Base-by-base conservation (phyloP, 30 jellyfish, hydroid and myxozoan genomes). In the Sanderia malayensis region DNA sequence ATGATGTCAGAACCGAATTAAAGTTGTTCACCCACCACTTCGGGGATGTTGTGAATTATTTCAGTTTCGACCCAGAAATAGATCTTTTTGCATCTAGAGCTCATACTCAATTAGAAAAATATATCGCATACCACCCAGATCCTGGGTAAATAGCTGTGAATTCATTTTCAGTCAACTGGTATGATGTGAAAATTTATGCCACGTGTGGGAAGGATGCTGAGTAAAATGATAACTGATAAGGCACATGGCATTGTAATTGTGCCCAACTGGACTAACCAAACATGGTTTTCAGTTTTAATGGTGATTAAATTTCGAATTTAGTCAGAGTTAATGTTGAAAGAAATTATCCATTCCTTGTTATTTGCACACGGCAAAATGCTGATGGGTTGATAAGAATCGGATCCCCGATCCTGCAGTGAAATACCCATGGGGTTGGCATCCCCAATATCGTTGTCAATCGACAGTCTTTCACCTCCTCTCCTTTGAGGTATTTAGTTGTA, bases 181-280 rank as follows among this genome's bases (percentile, higher is more conserved):
- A 23, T 7, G 27, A 26, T 1, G 21, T 41, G n/a, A 21, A 1
- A 66, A 21, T 80, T 58, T 67, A 80, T 68, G 84, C 78, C 69
- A 20, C 15, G 67, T 7, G 64, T 73, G 9, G 28, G 31, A 4
- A 67, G 9, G 73, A 31, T 34, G 33, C 31, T 67, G 17, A 61
- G 22, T 8, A 67, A 53, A 28, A 59, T 74, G 6, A 18, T 11
- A 31, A 9, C 67, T 6, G 89, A 78, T 60, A 45, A 65, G 2
- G 81, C 82, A 24, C 18, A 49, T 23, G 89, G 89, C 8, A 32
- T 78, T 20, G 26, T 78, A 26, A 70, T 78, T 47, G 82, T 78
- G 61, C 83, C 89, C 11, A 46, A 78, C 26, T 78, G 89, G 89
- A 74, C 81, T 21, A 45, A 27, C 58, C 82, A 63, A 30, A 46